These are phyloP conservation scores for Discoglossus pictus DNA, from an alignment of 2,797 vertebrate species.

Conservation along the genomic window DNA sequence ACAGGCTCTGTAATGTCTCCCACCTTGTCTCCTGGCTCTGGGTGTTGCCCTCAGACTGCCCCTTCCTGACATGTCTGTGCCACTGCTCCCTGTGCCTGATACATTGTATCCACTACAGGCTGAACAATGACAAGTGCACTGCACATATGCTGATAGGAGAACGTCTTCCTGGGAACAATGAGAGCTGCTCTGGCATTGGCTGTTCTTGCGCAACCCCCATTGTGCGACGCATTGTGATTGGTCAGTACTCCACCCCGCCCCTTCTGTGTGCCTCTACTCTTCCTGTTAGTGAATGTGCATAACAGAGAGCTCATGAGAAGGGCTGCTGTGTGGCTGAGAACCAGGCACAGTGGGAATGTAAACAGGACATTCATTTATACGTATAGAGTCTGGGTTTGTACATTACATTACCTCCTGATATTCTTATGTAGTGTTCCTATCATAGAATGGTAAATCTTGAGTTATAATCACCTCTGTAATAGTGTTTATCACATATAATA, in stretches of 20 bases:
- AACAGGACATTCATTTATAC: too few relatives aligned
- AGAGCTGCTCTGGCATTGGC: constrained; percentile 5
- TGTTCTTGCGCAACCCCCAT: neutral
- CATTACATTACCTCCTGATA: too few relatives aligned
- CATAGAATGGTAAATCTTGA: too few relatives aligned
- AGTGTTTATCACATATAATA: too few relatives aligned
- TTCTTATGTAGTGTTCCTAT: too few relatives aligned
- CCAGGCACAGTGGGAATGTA: too few relatives aligned
- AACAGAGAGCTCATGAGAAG: too few relatives aligned
- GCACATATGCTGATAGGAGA: neutral
- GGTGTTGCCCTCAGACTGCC: constrained; percentile 19
- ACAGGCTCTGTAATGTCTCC: neutral
- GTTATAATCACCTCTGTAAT: too few relatives aligned
- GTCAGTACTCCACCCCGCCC: neutral
- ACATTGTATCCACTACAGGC: neutral
- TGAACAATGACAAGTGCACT: constrained; percentile 37
- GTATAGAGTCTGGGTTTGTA: too few relatives aligned
- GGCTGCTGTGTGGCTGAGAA: too few relatives aligned
- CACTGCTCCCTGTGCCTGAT: neutral
- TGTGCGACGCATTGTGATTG: constrained; percentile 2
- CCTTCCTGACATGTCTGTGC: constrained; percentile 8
- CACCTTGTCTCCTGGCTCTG: neutral
- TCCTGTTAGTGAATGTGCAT: constrained; percentile 15
- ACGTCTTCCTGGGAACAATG: constrained; percentile 19
- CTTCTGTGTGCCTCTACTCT: neutral